Conservation (phyloP, 2,888 invertebrate species). For the Rhopalosiphum nymphaeae region DNA sequence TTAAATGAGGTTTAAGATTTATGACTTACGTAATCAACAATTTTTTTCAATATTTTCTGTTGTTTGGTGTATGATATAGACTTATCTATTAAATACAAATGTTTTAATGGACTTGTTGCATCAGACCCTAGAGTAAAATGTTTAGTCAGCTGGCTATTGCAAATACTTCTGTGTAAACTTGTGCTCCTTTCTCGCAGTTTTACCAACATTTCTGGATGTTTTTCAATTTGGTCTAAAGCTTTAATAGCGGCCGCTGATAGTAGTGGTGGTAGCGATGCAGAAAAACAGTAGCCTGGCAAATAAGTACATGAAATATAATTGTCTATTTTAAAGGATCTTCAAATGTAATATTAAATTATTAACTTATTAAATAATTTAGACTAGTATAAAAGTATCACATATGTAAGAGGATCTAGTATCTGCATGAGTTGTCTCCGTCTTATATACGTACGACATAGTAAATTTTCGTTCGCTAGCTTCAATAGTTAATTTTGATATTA, state of each 20-base stretch:
- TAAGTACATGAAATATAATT: not conserved
- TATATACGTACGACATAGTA: no score
- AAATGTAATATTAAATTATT: not conserved
- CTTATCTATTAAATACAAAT: constrained; percentile 76
- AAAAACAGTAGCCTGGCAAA: constrained; percentile 89
- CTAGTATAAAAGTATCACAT: not conserved
- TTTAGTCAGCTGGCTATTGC: constrained; percentile 69
- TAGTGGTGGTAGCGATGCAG: constrained; percentile 95
- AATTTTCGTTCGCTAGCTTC: no score
- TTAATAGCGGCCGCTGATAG: constrained; percentile 88
- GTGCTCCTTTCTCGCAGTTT: constrained; percentile 76
- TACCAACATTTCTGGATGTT: constrained; percentile 76
- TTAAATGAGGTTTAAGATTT: not conserved
- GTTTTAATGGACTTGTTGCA: constrained; percentile 81
- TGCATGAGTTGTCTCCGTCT: no score
- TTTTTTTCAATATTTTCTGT: constrained; percentile 74
- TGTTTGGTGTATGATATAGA: constrained; percentile 72
- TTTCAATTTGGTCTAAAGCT: constrained; percentile 82
- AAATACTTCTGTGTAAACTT: constrained; percentile 74
- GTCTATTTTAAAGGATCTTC: not conserved
- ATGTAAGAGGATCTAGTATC: no score
- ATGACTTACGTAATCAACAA: constrained; percentile 74
- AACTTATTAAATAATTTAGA: not conserved
- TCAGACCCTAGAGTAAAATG: constrained; percentile 75
- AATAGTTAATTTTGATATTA: no score